Conservation (phyloP, 2,888 invertebrate genomes). For the Amitus sp. region DNA sequence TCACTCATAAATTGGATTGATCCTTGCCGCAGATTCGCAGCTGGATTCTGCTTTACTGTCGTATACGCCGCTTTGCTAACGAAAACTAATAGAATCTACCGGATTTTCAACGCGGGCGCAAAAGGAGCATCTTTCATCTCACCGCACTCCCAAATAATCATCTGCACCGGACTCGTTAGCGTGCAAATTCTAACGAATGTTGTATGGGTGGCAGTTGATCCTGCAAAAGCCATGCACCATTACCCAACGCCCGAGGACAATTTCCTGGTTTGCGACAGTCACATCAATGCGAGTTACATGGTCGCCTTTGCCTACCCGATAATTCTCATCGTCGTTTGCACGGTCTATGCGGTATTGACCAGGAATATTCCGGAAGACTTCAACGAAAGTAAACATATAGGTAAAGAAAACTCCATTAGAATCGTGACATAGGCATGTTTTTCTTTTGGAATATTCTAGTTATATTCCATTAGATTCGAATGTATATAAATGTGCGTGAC, state of each 20-base stretch:
- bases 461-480: too few species aligned
- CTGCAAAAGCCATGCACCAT: slow-evolving; percentile 89
- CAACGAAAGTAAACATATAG: slow-evolving; percentile 97
- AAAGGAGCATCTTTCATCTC: slow-evolving; percentile 94
- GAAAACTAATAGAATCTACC: slow-evolving; percentile 95
- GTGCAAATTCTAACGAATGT: slow-evolving; percentile 92
- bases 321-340: slow-evolving; percentile 89
- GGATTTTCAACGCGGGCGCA: slow-evolving; percentile 97
- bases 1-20: too few species aligned
- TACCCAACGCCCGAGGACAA: slow-evolving; percentile 93
- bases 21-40: slow-evolving; percentile 74
- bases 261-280: slow-evolving; percentile 90
- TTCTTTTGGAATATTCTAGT: too few species aligned
- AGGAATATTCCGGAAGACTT: slow-evolving; percentile 98
- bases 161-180: slow-evolving; percentile 87
- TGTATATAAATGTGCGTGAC: too few species aligned
- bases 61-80: slow-evolving; percentile 97
- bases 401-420: slow-evolving; percentile 73
- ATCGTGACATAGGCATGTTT: too few species aligned
- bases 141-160: slow-evolving; percentile 88
- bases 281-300: slow-evolving; percentile 93
- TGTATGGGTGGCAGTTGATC: slow-evolving; percentile 92
- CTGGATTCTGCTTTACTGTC: slow-evolving; percentile 95
- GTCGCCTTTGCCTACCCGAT: slow-evolving; percentile 95
- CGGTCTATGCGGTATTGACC: slow-evolving; percentile 94